Percentiles rank a stretch among this genome's conserved stretches.
phyloP scores from a whole-genome alignment of 2,113 vertebrate species.

The Periophthalmodon schlosseri region DNA sequence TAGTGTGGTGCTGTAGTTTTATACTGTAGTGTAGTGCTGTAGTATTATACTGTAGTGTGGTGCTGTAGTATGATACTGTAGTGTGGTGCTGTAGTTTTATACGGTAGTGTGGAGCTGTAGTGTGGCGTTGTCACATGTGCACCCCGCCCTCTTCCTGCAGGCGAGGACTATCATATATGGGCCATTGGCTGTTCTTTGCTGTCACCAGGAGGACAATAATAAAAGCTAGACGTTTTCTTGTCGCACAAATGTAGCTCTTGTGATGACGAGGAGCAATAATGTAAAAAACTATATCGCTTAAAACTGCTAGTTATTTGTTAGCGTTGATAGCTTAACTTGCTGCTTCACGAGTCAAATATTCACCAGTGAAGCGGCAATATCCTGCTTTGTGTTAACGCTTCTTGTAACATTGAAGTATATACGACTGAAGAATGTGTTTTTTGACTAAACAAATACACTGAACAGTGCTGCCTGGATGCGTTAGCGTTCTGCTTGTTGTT shows the following conservation, averaged over 20 bases:
- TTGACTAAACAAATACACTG: background rate
- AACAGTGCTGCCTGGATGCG: constrained; percentile 3
- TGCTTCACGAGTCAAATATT: background rate
- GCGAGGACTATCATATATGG: no score
- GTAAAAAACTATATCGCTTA: background rate
- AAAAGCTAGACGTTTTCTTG: background rate
- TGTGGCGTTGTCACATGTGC: no score
- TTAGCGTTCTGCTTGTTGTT: constrained; percentile 53
- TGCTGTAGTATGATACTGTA: no score
- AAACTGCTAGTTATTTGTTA: background rate
- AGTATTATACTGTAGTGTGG: no score
- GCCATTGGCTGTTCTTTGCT: no score
- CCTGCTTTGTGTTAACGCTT: background rate
- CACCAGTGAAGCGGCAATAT: background rate
- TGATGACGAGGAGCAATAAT: background rate
- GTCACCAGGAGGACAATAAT: background rate
- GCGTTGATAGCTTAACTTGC: background rate
- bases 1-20: no score
- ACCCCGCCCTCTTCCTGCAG: constrained; percentile 5
- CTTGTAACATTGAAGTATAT: background rate
- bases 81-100: no score
- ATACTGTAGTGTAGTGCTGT: no score
- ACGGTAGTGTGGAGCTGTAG: no score
- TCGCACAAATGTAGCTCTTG: background rate
- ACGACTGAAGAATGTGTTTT: background rate